Conservation (phyloP, 2,888 invertebrate genomes). For the Torymus aiolomorphi region DNA sequence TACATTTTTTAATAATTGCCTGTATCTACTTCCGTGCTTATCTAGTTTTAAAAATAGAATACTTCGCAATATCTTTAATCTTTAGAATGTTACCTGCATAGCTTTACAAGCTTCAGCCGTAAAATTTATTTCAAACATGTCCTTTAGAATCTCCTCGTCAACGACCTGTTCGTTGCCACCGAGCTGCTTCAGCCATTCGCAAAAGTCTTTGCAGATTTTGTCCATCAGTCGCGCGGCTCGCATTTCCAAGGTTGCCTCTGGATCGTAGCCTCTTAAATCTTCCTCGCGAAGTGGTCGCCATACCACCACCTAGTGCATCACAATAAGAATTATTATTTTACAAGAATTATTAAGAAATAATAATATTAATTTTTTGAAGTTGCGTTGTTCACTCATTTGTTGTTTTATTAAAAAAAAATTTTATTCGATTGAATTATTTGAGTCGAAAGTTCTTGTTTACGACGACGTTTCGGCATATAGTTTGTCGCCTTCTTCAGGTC, state of each 20-base stretch:
- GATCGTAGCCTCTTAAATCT: conserved; percentile 70
- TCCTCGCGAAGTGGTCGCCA: conserved; percentile 68
- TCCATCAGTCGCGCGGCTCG: conserved; percentile 67
- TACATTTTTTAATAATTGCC: too few species aligned
- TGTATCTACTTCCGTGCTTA: too few species aligned
- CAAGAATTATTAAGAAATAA: not conserved
- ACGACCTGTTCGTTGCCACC: conserved; percentile 77
- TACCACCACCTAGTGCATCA: conserved; percentile 63
- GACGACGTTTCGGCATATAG: too few species aligned
- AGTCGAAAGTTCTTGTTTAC: too few species aligned
- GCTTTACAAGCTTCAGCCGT: conserved; percentile 69
- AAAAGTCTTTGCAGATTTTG: conserved; percentile 78
- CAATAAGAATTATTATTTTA: not conserved
- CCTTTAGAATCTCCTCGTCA: conserved; percentile 78
- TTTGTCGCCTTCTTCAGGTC: too few species aligned
- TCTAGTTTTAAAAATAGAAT: too few species aligned
- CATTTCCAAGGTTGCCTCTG: conserved; percentile 69
- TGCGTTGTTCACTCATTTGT: too few species aligned
- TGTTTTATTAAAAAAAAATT: too few species aligned
- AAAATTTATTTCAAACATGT: conserved; percentile 78
- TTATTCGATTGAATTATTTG: too few species aligned
- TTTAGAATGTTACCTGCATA: conserved; percentile 64
- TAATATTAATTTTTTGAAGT: too few species aligned
- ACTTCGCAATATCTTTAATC: too few species aligned
- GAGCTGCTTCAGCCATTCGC: conserved; percentile 78